Evolutionary conservation across 1,140 invertebrate species (phyloP).

Genomic region (Cydia splendana): DNA sequence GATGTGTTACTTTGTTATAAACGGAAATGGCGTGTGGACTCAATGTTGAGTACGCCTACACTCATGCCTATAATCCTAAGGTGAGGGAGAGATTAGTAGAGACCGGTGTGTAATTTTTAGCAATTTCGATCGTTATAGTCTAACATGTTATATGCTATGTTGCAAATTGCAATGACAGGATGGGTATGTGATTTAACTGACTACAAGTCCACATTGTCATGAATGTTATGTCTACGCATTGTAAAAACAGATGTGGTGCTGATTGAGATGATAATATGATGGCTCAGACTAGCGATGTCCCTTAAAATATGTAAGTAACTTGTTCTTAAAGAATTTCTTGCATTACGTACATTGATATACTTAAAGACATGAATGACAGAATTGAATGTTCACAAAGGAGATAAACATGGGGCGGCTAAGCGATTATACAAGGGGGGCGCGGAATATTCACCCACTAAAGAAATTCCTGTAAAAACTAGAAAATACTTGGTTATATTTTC

Average conservation of each 20-base stretch:
- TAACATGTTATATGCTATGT: not conserved
- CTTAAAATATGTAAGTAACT: not conserved
- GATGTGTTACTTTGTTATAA: not conserved
- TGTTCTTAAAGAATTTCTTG: no score
- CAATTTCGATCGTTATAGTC: not conserved
- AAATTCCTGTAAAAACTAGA: no score
- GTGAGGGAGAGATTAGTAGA: not conserved
- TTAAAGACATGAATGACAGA: no score
- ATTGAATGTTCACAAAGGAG: no score
- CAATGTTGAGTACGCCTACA: not conserved
- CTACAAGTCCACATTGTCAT: not conserved
- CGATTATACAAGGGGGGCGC: no score
- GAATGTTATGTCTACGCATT: conserved; percentile 1
- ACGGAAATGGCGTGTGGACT: conserved; percentile 6
- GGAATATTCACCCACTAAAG: no score
- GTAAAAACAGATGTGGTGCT: not conserved
- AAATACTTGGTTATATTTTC: no score
- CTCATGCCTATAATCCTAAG: conserved; percentile 9
- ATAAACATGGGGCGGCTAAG: no score
- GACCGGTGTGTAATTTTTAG: not conserved
- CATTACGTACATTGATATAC: no score
- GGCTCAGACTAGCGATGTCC: not conserved
- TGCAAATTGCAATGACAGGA: not conserved
- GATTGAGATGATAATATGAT: not conserved
- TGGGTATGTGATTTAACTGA: not conserved